Conservation (phyloP, 2,888 invertebrate species). For the Harpagoxenus sublaevis region DNA sequence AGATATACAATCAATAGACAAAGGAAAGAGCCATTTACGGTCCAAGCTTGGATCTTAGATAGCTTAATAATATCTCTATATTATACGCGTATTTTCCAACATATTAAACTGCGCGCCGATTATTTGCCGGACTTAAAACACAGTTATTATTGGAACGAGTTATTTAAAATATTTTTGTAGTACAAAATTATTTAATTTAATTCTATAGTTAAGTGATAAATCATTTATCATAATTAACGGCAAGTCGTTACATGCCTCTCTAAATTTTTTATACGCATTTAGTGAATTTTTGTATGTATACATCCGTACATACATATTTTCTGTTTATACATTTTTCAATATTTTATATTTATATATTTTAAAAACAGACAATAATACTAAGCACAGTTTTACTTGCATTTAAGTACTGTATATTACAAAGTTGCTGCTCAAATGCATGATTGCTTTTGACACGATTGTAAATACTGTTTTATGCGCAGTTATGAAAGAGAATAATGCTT, state of each 20-base stretch:
- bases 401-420: background rate
- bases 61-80: no score
- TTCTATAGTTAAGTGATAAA: background rate
- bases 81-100: no score
- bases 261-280: background rate
- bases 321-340: background rate
- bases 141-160: no score
- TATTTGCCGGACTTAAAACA: no score
- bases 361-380: background rate
- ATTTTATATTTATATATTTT: background rate
- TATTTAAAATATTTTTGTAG: no score
- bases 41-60: no score
- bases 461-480: background rate
- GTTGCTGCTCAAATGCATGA: background rate
- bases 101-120: no score
- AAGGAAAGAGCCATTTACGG: no score
- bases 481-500: conserved; percentile 17
- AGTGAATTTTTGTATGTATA: background rate
- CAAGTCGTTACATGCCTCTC: background rate
- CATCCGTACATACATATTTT: background rate
- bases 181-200: background rate
- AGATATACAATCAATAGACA: no score
- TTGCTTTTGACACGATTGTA: background rate
- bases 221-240: background rate
- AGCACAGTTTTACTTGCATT: background rate